phyloP scores from a whole-genome alignment of 2,113 vertebrate species.

The Sapayoa aenigma region DNA sequence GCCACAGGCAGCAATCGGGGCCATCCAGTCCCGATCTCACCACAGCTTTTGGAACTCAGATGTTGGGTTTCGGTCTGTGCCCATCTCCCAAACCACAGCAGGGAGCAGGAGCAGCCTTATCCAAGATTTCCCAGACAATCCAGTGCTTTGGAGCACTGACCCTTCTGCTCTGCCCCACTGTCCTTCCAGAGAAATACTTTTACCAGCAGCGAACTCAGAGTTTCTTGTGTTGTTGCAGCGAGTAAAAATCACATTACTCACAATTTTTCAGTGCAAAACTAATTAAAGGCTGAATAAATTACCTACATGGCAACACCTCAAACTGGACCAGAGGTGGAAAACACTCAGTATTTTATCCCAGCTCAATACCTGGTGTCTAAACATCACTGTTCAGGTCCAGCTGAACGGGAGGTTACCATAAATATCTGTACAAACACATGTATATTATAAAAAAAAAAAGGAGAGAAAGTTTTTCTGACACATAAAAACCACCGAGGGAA shows the following conservation, averaged over 20 bases:
- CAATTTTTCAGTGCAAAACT: not conserved
- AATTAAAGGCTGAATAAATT: slow-evolving; percentile 12
- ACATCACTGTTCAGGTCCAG: not conserved
- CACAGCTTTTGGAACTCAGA: no score
- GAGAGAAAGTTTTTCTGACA: not conserved
- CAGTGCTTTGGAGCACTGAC: no score
- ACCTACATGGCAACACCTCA: not conserved
- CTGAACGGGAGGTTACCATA: not conserved
- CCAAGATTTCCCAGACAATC: no score
- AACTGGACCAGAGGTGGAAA: not conserved
- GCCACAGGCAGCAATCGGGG: no score
- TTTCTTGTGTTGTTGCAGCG: not conserved
- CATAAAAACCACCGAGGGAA: slow-evolving; percentile 30
- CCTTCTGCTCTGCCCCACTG: not conserved
- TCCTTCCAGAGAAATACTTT: slow-evolving; percentile 26
- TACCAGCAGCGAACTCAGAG: not conserved
- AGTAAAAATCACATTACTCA: not conserved
- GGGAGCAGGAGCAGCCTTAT: no score
- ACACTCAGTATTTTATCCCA: not conserved
- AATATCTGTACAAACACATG: not conserved
- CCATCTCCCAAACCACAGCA: no score
- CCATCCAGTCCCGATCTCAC: no score
- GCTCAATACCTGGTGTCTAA: not conserved
- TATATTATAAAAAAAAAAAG: not conserved
- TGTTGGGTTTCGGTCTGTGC: no score